These are phyloP conservation scores for Calcarius lapponicus DNA, from an alignment of 2,797 vertebrate species.

Conservation along the genomic window DNA sequence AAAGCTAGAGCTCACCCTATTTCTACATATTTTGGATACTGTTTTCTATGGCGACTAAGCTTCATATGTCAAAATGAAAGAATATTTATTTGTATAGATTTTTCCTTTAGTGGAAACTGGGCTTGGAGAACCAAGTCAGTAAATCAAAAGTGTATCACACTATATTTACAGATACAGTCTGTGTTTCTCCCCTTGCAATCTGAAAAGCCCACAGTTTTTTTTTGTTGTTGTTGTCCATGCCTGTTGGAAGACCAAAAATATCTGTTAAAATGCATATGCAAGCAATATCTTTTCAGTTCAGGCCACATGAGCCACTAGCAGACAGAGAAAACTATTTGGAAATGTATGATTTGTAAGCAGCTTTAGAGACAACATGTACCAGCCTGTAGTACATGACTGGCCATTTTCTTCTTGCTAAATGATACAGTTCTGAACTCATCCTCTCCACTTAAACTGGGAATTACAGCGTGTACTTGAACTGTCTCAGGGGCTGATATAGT, in stretches of 20 bases:
- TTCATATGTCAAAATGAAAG: not conserved
- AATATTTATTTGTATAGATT: not conserved
- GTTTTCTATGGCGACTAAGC: not conserved
- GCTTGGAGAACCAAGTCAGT: not conserved
- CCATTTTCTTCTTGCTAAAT: slow-evolving; percentile 23
- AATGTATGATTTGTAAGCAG: slow-evolving; percentile 4
- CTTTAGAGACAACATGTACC: not conserved
- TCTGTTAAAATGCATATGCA: slow-evolving; percentile 39
- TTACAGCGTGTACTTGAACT: not conserved
- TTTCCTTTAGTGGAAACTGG: not conserved
- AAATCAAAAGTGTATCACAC: not conserved
- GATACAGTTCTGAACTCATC: not conserved
- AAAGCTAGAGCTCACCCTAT: not conserved
- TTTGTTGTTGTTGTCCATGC: not conserved
- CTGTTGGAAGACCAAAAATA: not conserved
- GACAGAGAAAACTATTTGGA: not conserved
- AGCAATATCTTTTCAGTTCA: slow-evolving; percentile 10
- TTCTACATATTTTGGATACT: not conserved
- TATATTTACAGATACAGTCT: not conserved
- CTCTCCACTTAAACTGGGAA: slow-evolving; percentile 13
- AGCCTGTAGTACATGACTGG: not conserved
- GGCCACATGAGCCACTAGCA: not conserved
- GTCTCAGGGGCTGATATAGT: not conserved
- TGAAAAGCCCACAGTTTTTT: not conserved
- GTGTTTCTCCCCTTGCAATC: not conserved